Evolutionary conservation across 2,113 vertebrate genomes (phyloP), one percentile per base, ranked within the genome.

Genomic region (Verasper variegatus): DNA sequence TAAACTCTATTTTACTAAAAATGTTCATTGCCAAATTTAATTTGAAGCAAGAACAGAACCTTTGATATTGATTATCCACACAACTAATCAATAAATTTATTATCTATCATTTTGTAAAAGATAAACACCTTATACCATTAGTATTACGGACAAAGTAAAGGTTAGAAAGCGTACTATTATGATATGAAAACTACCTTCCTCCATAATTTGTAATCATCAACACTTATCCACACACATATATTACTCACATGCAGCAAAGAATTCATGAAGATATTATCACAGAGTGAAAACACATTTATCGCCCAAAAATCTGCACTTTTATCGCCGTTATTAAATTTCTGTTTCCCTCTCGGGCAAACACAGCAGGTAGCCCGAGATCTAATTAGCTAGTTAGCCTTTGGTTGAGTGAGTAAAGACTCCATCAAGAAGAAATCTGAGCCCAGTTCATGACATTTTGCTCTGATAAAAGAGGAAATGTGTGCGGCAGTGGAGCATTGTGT

Each of bases 381-480:
- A 85, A 89, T 89, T 85, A 91, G 74, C 83, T 83, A 63, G 83
- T 86, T 85, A 85, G 76, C 81, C 74, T 86, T 71, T 76, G 74
- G 68, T 75, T 84, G 71, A 82, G 60, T 87, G 75, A 81, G 42
- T 81, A 82, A 83, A 81, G 74, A 76, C 71, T 61, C 69, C 67
- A 82, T 71, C 81, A 52, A 70, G 62, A 68, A 73, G 45, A 80
- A 86, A 78, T 75, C 61, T 51, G 77, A 85, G 55, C 85, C 74
- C 56, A 71, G 83, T 74, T 81, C 62, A 47, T 35, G 52, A 83
- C 79, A 80, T 78, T 81, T 78, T 64, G 24, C 66, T 68, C 64
- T 59, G 76, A 80, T 74, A 75, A 81, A 81, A 27, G 42, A 70
- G 31, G 68, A 82, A 82, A 85, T 57, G 31, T 81, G 80, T 62